Conservation (phyloP, 2,113 vertebrate genomes). For the Cricetomys ansorgei region DNA sequence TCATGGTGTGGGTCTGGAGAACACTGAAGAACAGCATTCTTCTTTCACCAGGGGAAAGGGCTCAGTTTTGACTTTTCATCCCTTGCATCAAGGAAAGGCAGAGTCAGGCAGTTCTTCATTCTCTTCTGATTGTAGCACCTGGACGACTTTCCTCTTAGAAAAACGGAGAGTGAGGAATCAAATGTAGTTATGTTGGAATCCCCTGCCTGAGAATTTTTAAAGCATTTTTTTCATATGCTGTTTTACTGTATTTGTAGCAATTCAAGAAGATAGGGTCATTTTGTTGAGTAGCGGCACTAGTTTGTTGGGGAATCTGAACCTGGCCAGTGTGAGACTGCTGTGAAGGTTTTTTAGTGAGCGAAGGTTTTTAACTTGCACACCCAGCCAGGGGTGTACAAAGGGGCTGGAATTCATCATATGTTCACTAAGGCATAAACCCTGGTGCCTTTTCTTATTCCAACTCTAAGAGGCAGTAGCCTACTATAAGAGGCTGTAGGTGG, state of each 20-base stretch:
- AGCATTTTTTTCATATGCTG: background rate
- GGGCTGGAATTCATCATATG: background rate
- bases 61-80: background rate
- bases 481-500: no score
- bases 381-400: background rate
- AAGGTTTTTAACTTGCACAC: no score
- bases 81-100: background rate
- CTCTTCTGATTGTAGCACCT: background rate
- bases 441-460: background rate
- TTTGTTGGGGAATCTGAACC: background rate
- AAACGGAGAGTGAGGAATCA: background rate
- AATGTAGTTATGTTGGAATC: background rate
- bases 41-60: background rate
- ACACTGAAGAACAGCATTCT: background rate
- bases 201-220: background rate
- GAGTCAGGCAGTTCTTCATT: background rate
- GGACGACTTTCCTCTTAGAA: background rate
- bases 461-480: fast-evolving
- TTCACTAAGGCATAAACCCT: background rate
- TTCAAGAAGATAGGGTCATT: background rate
- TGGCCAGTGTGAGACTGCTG: background rate
- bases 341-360: background rate
- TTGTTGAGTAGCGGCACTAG: background rate
- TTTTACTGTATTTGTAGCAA: background rate
- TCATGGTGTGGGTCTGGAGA: background rate